phyloP scores from a whole-genome alignment of 2,888 invertebrate genomes.

The Eurytoma californica region DNA sequence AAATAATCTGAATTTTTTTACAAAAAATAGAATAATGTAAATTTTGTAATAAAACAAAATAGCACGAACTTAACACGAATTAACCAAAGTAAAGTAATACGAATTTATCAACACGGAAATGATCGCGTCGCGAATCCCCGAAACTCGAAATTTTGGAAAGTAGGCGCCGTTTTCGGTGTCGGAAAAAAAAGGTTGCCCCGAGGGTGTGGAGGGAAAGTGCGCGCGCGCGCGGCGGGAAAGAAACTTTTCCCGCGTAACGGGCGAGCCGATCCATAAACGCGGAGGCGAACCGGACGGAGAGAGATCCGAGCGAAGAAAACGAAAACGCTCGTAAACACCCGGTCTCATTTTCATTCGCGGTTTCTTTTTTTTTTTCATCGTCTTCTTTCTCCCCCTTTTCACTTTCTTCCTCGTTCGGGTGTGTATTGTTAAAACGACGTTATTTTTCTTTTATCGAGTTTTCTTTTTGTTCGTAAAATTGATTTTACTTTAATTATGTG shows the following conservation, averaged over 20 bases:
- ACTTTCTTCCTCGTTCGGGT: slow-evolving; percentile 5
- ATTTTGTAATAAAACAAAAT: no score
- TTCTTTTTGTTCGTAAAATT: background rate
- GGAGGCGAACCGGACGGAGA: slow-evolving; percentile 32
- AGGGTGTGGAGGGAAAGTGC: slow-evolving; percentile 37
- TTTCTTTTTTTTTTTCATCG: background rate
- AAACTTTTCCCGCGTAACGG: slow-evolving; percentile 34
- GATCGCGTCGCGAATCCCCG: no score
- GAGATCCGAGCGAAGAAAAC: slow-evolving; percentile 23
- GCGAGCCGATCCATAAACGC: slow-evolving; percentile 16
- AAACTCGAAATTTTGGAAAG: background rate
- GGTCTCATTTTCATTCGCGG: slow-evolving; percentile 28
- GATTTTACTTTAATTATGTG: no score
- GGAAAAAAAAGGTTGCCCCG: background rate
- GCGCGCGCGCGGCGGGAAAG: background rate
- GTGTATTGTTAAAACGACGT: no score
- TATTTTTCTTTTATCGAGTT: background rate
- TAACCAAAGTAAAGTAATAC: no score
- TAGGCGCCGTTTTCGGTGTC: background rate
- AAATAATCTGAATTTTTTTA: no score
- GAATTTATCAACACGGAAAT: no score
- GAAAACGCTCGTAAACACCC: slow-evolving; percentile 43
- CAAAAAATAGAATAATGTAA: no score
- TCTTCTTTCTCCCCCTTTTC: slow-evolving; percentile 13
- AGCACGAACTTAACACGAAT: no score